Evolutionary conservation across 2,888 invertebrate genomes (phyloP), one percentile per base, ranked within the genome.

Genomic region (Coleophora deauratella): DNA sequence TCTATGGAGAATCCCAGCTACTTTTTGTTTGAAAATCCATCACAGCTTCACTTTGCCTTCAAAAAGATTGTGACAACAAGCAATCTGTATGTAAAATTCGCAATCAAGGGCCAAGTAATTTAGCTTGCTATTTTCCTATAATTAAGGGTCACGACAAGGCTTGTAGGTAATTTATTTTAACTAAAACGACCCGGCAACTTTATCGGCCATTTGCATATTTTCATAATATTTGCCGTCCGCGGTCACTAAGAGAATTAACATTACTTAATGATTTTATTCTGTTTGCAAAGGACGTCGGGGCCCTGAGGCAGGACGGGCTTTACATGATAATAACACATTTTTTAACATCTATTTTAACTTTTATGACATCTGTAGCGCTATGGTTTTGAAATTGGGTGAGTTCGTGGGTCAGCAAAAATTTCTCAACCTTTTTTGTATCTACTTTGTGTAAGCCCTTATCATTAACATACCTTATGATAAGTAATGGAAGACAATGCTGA

Each of bases 181-280:
- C 68, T 62, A 65, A 65, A 62, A 61, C 67, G 59, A 61, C 63
- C 62, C 53, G 52, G 57, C 60, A 70, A 69, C 61, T 72, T 67
- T 49, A 53, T 47, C 37, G 38, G 39, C 45, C 55, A 72, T 79
- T 79, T 70, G 66, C 79, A 79, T 79, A 78, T 73, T 78, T 77
- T 72, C 69, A 62, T 70, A 69, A 73, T 71, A 72, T 71, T 71
- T 70, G 62, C 53, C 42, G 42, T 41, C 69, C 53, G 60, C 59
- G 66, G 65, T 65, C 63, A 66, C 68, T 70, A 72, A 72, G 58
- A 64, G 64, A 74, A 71, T 76, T 75, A 72, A 70, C 72, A 65
- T 72, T 59, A 67, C 65, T 66, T 67, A 73, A 74, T 72, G 66
- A 72, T 73, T 73, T 72, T 67, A 72, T 71, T 69, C 72, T 70